Conservation (phyloP, 2,797 vertebrate species). For the Enteromius viviparus region DNA sequence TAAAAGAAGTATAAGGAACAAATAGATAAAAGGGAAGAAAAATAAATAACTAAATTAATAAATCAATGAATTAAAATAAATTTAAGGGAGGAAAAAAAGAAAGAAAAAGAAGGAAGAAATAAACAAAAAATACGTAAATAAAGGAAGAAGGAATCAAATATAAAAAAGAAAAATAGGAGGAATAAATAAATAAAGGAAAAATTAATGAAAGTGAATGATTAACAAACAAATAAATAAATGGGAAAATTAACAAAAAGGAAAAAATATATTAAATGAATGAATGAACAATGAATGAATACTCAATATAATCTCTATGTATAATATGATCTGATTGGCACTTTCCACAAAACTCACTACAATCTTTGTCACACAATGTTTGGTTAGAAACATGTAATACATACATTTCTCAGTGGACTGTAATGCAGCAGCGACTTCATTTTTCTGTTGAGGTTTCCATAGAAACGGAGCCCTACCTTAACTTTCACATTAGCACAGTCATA, state of each 20-base stretch:
- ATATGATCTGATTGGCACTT: neutral
- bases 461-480: constrained; percentile 77
- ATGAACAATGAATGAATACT: neutral
- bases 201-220: neutral
- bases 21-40: neutral
- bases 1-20: neutral
- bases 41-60: neutral
- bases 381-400: constrained; percentile 53
- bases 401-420: constrained; percentile 67
- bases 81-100: neutral
- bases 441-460: constrained; percentile 77
- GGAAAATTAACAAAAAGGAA: neutral
- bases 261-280: neutral
- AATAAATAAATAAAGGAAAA: neutral
- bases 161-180: neutral
- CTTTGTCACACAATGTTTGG: neutral
- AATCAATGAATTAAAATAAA: neutral
- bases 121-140: no score
- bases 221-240: neutral
- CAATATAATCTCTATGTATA: neutral
- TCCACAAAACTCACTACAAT: neutral
- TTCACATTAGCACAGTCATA: constrained; percentile 66
- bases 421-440: constrained; percentile 70
- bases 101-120: neutral
- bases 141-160: neutral